Percentiles rank a stretch among this genome's conserved stretches.
Conservation (phyloP, 2,113 vertebrate species). For the Gallinago undulata region DNA sequence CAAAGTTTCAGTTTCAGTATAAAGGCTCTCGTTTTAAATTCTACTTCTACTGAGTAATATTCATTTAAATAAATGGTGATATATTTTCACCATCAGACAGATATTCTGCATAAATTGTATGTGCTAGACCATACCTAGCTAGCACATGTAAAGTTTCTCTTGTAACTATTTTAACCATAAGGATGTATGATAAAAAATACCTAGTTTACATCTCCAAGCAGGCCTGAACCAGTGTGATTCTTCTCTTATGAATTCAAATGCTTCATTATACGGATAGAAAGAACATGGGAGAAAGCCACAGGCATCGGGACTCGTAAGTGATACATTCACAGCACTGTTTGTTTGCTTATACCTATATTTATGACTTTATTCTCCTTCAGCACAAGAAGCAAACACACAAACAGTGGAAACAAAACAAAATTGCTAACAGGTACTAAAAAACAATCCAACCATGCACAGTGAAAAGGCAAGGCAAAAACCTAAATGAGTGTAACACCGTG, state of each 20-base stretch:
- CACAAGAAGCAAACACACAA: not conserved
- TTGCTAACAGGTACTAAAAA: not conserved
- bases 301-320: not conserved
- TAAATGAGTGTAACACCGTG: not conserved
- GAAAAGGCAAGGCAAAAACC: not conserved
- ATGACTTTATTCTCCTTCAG: not conserved
- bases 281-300: not conserved
- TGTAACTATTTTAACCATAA: not conserved
- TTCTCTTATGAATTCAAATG: not conserved
- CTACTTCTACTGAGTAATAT: not conserved
- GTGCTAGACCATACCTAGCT: not conserved
- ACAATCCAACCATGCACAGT: not conserved
- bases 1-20: not conserved
- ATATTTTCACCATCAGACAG: not conserved
- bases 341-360: not conserved
- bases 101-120: not conserved
- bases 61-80: not conserved
- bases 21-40: not conserved
- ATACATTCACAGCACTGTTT: not conserved
- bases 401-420: not conserved
- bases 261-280: not conserved
- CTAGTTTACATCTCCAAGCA: not conserved
- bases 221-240: not conserved
- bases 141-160: not conserved
- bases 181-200: not conserved